Evolutionary conservation across 2,888 invertebrate genomes (phyloP), one percentile per base, ranked within the genome.

Genomic region (Cantharis lateralis): DNA sequence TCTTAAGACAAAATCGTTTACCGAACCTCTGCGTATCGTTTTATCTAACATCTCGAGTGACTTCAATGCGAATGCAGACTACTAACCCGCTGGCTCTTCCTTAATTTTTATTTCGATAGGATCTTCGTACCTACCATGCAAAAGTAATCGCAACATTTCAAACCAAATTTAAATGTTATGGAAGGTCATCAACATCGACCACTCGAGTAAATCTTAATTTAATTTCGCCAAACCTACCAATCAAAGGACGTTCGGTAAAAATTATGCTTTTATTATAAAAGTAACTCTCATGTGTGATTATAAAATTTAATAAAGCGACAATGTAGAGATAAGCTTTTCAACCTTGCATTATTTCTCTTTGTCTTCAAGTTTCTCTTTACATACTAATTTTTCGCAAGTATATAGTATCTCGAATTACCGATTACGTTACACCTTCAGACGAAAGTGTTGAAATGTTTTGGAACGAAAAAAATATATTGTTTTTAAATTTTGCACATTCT

Each of bases 21-120:
- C 48, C 48, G 13, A 69, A 32, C 32, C 28, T 15, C 10, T n/a
- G n/a, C n/a, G 20, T 15, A 62, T 16, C 13, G 48, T 18, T 24
- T 24, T 73, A 62, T 18, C 20, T 73, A 62, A 18, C 71, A 73
- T 61, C 68, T 68, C 62, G 16, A 28, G 73, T 62, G 73, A 73
- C 68, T 73, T 73, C 68, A 73, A 73, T 32, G 73, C 73, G 24
- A 48, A 5, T 0, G 20, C 18, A 61, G 15, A 28, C 62, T 69
- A 69, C 68, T 26, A 73, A 73, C 68, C 73, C 32, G 73, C 72
- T 18, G 64, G n/a, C 64, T 48, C 48, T 48, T 48, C 48, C 48
- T 48, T 48, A 48, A n/a, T 48, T 48, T 48, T 48, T 48, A 48
- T n/a, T 48, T 48, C n/a, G 48, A 48, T 48, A 48, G n/a, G 3